Base-by-base conservation (phyloP, 2,113 vertebrate species). In the Albula glossodonta region DNA sequence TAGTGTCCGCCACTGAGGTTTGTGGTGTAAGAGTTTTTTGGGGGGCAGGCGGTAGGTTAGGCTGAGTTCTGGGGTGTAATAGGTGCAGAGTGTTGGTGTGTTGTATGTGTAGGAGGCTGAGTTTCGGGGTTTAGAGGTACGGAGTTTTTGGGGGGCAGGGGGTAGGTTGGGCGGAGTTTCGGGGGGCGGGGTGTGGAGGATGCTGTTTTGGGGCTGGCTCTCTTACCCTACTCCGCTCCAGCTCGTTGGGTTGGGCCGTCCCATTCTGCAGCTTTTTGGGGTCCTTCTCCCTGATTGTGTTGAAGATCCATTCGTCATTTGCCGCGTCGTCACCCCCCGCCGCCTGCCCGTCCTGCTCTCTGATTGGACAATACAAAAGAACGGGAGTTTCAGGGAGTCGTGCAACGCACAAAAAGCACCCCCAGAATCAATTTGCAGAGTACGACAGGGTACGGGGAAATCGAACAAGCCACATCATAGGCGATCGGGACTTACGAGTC, bases 251-350 rank as follows among this genome's bases (percentile, higher is more conserved):
- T 87, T 96, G 96, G 0, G 96, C 96, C 81, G 96, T 96, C 86
- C 98, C 97, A 0, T 99, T 99, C 91, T 98, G 97, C 17, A 99
- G 95, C 88, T 96, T 98, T 93, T 97, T 97, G 78, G 96, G 97
- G 87, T 98, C 97, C 89, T 98, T 98, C 92, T 99, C 97, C 88
- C 96, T 93, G 92, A 98, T 98, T 57, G 98, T 99, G 85, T 86
- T 88, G 90, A 99, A 99, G 92, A 97, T 98, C 98, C 98, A 99
- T 89, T 97, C 97, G 8, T 96, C 95, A 13, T 89, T 93, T 85
- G 95, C 96, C 19, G 97, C 96, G 89, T 99, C 97, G 6, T 96
- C 97, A 31, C 98, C 97, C 17, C 98, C 98, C 0, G 98, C 96
- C 5, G 97, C 98, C 89, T 99, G 97, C 63, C 96, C 96, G 0